phyloP scores from a whole-genome alignment of 2,113 vertebrate genomes.

The Prunella fulvescens region DNA sequence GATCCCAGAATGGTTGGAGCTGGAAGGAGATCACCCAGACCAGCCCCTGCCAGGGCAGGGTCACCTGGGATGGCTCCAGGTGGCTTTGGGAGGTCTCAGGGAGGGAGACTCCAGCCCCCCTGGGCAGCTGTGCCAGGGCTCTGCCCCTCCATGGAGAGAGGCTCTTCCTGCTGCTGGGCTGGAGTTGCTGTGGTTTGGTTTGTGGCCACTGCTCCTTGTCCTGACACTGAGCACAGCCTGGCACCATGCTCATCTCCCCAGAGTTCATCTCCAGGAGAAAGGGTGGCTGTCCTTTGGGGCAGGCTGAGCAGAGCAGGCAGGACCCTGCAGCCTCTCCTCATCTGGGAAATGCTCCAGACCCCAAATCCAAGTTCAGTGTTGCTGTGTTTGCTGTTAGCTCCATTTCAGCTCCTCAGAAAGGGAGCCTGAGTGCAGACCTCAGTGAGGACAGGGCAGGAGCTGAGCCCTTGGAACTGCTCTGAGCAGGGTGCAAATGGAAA shows the following conservation, averaged over 20 bases:
- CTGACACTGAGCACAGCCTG: not conserved
- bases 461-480: accelerated
- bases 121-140: not conserved
- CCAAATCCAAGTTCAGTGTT: not conserved
- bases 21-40: not conserved
- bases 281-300: not conserved
- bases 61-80: not conserved
- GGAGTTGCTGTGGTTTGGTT: accelerated
- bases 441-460: not conserved
- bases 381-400: not conserved
- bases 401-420: not conserved
- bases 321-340: not conserved
- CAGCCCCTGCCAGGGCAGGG: not conserved
- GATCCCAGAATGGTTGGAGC: not conserved
- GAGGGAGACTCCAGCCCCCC: not conserved
- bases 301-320: not conserved
- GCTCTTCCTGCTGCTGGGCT: not conserved
- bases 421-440: not conserved
- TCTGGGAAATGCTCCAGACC: not conserved
- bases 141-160: not conserved
- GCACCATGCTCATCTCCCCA: not conserved
- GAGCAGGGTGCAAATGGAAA: not conserved
- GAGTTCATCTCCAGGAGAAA: not conserved
- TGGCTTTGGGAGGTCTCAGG: not conserved
- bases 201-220: not conserved